These are phyloP conservation scores for Invenusta paracnida DNA, from an alignment of 2,888 invertebrate genomes.

Conservation along the genomic window DNA sequence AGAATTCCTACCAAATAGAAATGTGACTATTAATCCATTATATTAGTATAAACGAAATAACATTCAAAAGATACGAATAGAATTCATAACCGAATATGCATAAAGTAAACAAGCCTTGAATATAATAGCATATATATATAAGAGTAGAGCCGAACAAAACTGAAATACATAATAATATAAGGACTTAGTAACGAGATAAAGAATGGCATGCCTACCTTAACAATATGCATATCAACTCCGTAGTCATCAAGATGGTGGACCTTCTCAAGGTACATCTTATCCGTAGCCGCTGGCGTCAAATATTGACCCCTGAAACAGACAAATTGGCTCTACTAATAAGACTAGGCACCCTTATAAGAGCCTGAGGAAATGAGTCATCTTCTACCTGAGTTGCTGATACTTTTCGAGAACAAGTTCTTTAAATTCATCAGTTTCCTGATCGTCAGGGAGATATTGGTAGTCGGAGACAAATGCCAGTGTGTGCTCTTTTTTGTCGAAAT, in stretches of 20 bases:
- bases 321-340: not conserved
- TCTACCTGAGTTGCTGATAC: slow-evolving; percentile 65
- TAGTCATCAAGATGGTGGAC: slow-evolving; percentile 97
- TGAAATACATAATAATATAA: no score
- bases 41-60: no score
- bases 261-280: slow-evolving; percentile 87
- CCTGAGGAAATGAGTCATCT: not conserved
- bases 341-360: not conserved
- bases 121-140: no score
- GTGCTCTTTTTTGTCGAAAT: slow-evolving; percentile 84
- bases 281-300: slow-evolving; percentile 87
- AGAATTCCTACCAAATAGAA: no score
- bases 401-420: slow-evolving; percentile 88
- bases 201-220: slow-evolving; percentile 72
- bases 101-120: no score
- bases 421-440: slow-evolving; percentile 81
- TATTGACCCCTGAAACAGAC: slow-evolving; percentile 70
- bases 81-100: no score
- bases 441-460: slow-evolving; percentile 86
- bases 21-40: no score
- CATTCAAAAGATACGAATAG: no score
- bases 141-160: no score
- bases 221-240: slow-evolving; percentile 96
- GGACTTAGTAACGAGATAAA: no score
- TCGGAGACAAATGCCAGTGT: slow-evolving; percentile 94